A percentile compares a stretch with the other conserved stretches of the same genome.
phyloP scores from a whole-genome alignment of 2,888 invertebrate genomes.

The Torymus aiolomorphi region DNA sequence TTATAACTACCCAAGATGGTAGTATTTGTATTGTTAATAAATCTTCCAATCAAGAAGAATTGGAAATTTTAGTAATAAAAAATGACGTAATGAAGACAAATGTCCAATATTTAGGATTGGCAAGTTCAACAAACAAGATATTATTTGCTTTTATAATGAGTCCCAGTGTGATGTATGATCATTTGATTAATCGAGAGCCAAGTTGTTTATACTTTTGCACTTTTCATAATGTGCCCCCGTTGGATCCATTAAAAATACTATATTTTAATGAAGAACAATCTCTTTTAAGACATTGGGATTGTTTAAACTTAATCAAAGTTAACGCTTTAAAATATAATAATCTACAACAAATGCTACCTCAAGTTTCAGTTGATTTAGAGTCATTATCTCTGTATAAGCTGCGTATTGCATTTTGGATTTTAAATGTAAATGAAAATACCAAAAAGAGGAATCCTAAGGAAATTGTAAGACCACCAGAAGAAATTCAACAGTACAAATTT shows the following conservation, averaged over 20 bases:
- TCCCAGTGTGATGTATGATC: conserved; percentile 71
- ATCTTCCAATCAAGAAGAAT: conserved; percentile 56
- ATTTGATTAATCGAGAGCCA: conserved; percentile 71
- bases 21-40: conserved; percentile 55
- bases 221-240: conserved; percentile 60
- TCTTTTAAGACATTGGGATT: conserved; percentile 69
- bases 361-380: conserved; percentile 61
- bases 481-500: conserved; percentile 62
- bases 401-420: conserved; percentile 68
- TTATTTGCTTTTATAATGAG: conserved; percentile 67
- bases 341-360: conserved; percentile 47
- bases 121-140: conserved; percentile 64
- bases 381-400: conserved; percentile 63
- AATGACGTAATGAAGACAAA: conserved; percentile 60
- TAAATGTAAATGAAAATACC: conserved; percentile 65
- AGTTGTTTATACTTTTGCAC: conserved; percentile 66
- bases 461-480: conserved; percentile 37
- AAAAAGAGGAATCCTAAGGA: conserved; percentile 63
- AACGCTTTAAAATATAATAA: conserved; percentile 56
- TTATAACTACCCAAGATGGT: conserved; percentile 67
- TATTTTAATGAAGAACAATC: conserved; percentile 57
- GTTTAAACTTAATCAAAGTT: conserved; percentile 69
- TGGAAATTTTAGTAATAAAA: conserved; percentile 57
- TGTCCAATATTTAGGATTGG: conserved; percentile 69
- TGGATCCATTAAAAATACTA: conserved; percentile 63